Base-by-base conservation (phyloP, 2,797 vertebrate species). In the Gadopsis marmoratus region DNA sequence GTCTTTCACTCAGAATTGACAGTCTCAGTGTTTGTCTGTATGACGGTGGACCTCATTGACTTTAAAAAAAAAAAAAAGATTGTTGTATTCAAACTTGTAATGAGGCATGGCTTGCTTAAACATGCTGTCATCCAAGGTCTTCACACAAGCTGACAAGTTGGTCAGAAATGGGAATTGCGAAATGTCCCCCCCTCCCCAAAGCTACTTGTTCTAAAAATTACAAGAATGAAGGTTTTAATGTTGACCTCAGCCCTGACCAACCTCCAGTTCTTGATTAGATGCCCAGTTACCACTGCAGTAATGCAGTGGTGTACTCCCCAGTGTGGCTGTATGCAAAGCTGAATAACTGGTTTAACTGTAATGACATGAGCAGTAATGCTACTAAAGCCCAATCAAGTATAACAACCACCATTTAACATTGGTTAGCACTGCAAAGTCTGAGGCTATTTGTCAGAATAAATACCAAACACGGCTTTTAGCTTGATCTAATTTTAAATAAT, bases 301-400 rank as follows among this genome's bases (percentile, higher is more conserved):
- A 53, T 48, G 19, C 26, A 26, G 26, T 14, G 11, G 3, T 43
- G 17, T 17, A 21, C 50, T 33, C 4, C 7, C 11, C 10, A 7
- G 11, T 35, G 1, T 19, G 9, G 8, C 47, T 9, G 12, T 9
- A n/a, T 67, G 58, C 12, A 70, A 82, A 86, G 66, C 79, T 47
- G 81, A 73, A 54, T 31, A 84, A 82, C 85, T 50, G 74, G 85
- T 87, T 88, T 17, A 48, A 61, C 67, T 37, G 75, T 61, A 59
- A 29, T 17, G 19, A 6, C 1, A 3, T 8, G 56, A 31, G 33
- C 51, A 71, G 65, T 9, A 37, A 67, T 56, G 31, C 59, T 31
- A 17, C 56, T 26, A 47, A 26, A 70, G 59, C 14, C 10, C 10
- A 29, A 41, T 41, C 14, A 61, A n/a, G 48, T 60, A 11, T 17